Percentiles rank a stretch among this genome's conserved stretches.
Conservation (phyloP, 2,797 vertebrate genomes). For the Sebastes steindachneri region DNA sequence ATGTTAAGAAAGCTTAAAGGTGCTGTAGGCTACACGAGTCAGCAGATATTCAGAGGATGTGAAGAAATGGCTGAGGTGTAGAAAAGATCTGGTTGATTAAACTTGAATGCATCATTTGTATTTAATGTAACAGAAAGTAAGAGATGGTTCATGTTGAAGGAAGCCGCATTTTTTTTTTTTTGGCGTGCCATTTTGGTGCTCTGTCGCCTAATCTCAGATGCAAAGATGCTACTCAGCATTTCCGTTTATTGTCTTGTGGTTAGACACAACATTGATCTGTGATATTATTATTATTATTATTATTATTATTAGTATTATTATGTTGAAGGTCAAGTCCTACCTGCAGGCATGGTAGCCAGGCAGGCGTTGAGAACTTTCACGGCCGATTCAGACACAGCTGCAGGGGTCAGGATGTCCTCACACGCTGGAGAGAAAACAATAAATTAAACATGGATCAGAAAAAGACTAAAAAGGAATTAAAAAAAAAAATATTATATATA, state of each 20-base stretch:
- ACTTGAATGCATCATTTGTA: conserved; percentile 4
- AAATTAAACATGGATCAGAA: neutral
- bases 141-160: neutral
- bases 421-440: conserved; percentile 79
- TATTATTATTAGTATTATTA: neutral
- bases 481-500: neutral
- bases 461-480: neutral
- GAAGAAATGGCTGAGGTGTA: conserved; percentile 1
- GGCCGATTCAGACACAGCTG: conserved; percentile 88
- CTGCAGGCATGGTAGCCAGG: conserved; percentile 92
- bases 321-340: conserved; percentile 69
- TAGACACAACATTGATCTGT: neutral
- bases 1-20: neutral
- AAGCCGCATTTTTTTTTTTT: neutral
- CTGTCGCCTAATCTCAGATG: neutral
- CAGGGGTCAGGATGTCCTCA: conserved; percentile 89
- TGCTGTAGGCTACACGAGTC: conserved; percentile 4
- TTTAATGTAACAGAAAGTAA: neutral
- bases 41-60: conserved; percentile 27
- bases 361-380: conserved; percentile 89
- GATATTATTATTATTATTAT: neutral
- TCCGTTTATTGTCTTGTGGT: neutral
- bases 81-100: conserved; percentile 16
- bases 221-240: neutral
- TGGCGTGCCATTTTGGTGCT: neutral